phyloP scores from a whole-genome alignment of 2,888 invertebrate species.

The Altica lythri region DNA sequence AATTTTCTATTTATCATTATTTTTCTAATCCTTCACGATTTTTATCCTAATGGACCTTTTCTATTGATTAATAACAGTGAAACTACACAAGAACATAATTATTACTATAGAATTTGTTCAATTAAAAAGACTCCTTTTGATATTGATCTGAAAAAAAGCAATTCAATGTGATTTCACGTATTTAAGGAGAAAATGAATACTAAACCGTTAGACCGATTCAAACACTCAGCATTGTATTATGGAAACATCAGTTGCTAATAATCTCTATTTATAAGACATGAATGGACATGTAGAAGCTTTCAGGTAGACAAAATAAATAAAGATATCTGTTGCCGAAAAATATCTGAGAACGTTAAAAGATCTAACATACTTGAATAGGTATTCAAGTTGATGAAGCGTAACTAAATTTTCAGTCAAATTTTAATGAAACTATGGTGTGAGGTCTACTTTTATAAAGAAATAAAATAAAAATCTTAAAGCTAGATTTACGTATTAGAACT shows the following conservation, averaged over 20 bases:
- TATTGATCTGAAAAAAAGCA: too few relatives aligned
- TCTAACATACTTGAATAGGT: conserved; percentile 33
- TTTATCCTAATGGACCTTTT: too few relatives aligned
- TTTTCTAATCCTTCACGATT: too few relatives aligned
- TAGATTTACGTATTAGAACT: too few relatives aligned
- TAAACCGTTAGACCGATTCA: not conserved
- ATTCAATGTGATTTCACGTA: too few relatives aligned
- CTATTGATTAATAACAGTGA: too few relatives aligned
- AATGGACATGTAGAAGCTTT: conserved; percentile 24
- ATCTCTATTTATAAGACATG: conserved; percentile 13
- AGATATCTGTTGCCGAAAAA: conserved; percentile 25
- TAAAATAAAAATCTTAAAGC: too few relatives aligned
- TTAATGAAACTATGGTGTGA: conserved; percentile 54
- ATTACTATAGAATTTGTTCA: too few relatives aligned
- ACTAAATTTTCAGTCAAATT: conserved; percentile 53
- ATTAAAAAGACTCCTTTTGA: too few relatives aligned
- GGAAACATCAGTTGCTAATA: conserved; percentile 10
- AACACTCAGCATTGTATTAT: conserved; percentile 3
- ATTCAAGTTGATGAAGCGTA: conserved; percentile 48
- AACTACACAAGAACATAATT: too few relatives aligned
- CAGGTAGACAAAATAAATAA: conserved; percentile 34
- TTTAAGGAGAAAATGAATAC: not conserved
- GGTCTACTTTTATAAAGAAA: too few relatives aligned
- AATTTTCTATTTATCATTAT: too few relatives aligned
- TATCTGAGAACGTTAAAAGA: conserved; percentile 29